Base-by-base conservation (phyloP, 2,888 invertebrate genomes). In the Aquatica leii region DNA sequence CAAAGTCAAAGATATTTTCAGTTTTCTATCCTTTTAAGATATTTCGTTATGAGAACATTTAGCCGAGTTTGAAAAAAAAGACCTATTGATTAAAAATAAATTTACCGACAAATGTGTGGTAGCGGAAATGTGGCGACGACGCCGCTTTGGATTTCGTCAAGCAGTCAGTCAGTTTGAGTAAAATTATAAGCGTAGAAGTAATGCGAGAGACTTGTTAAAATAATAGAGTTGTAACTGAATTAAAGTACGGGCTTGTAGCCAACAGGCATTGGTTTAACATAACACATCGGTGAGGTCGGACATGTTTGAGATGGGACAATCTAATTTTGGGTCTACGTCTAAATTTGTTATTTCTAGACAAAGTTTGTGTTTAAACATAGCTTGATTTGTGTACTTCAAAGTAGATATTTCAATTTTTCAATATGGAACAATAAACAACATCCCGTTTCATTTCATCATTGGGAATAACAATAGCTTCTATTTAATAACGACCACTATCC, bases 191-290 rank as follows among this genome's bases (percentile, higher is more conserved):
- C 64, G 59, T 52, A 20, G 12, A 59, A 50, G 64, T 64, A 65
- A 64, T 57, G 49, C 54, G 64, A 55, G 62, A 62, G 62, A 66
- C 59, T 70, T 68, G 69, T 69, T 67, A 70, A 71, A 69, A 74
- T 78, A 77, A 78, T 78, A 74, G 77, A 77, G 74, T 76, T 76
- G 73, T 77, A 78, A 78, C 71, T 65, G 70, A 62, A 74, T 76
- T 77, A 76, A 74, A 74, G 69, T 69, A 69, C 65, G 67, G 73
- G 74, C 70, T 67, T 68, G 71, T 71, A 71, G 71, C 71, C 70
- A 59, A 70, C 57, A 68, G 71, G 65, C 60, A 52, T 49, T 57
- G 61, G 61, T 60, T 61, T 65, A 64, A 64, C 65, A 65, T 63
- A 63, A 63, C 63, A 63, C 63, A 63, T 63, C 59, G 41, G 40